Evolutionary conservation across 2,797 vertebrate species (phyloP), one percentile per base, ranked within the genome.

Genomic region (Mallotus villosus): DNA sequence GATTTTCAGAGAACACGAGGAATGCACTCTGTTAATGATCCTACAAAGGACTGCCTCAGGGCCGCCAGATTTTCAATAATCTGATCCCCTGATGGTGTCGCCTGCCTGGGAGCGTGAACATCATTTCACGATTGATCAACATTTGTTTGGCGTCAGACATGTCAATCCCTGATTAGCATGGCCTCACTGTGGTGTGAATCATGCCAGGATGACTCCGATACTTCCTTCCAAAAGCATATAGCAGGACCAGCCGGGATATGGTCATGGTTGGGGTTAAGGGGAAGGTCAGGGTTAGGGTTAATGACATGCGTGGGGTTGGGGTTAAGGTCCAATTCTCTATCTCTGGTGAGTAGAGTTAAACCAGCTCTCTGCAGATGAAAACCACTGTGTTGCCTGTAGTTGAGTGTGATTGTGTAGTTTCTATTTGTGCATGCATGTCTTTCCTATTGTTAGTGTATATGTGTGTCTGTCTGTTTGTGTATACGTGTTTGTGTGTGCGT

Each of bases 1-100:
- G 1, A 67, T 77, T 75, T 70, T 74, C 66, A 64, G 25, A 25
- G 41, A 74, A 71, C 57, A 51, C 71, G 69, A 75, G 0, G 61
- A 67, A 68, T 22, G 19, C 41, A 29, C 27, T 71, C 59, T 46
- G 57, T 24, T 62, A 14, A 70, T 63, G 24, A 65, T 3, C 62
- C 59, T 17, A 57, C 58, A 72, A 11, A 24, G 46, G 49, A 67
- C 16, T 53, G 62, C 5, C 60, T 55, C 11, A 37, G n/a, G 14
- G 22, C 2, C 27, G 17, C 9, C 67, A 29, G 8, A 6, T 60
- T 34, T 29, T 51, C 41, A 46, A 41, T 34, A 37, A 32, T 12
- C 22, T 14, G 11, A 70, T 71, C 2, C 17, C 32, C 41, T 37
- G 21, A 49, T 5, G 16, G 19, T 34, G 17, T 53, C 1, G 51